A percentile compares a stretch with the other conserved stretches of the same genome.
Evolutionary conservation across 2,888 invertebrate genomes (phyloP).

Genomic region (Exephanes ischioxanthus): DNA sequence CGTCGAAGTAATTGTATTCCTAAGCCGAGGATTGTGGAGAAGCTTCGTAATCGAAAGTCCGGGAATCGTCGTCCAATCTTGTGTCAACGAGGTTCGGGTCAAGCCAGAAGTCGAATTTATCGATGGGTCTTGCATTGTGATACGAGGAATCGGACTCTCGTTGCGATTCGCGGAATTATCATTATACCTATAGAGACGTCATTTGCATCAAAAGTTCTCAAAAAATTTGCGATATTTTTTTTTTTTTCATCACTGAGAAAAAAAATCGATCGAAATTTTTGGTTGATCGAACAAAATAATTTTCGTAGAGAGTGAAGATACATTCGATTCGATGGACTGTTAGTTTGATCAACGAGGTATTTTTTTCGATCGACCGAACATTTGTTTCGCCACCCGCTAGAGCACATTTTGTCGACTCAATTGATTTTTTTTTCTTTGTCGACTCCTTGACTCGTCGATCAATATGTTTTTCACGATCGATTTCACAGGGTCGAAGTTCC

Average conservation of each 20-base stretch:
- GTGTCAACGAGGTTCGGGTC: slow-evolving; percentile 35
- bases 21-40: not conserved
- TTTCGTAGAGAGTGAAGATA: too few relatives aligned
- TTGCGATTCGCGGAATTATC: not conserved
- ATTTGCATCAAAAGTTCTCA: not conserved
- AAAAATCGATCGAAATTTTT: too few relatives aligned
- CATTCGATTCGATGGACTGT: too few relatives aligned
- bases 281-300: too few relatives aligned
- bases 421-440: too few relatives aligned
- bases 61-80: slow-evolving; percentile 46
- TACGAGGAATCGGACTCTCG: slow-evolving; percentile 14
- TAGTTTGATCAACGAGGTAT: too few relatives aligned
- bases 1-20: not conserved
- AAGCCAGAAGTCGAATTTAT: slow-evolving; percentile 52
- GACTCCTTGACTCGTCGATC: not conserved
- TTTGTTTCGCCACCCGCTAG: too few relatives aligned
- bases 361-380: too few relatives aligned
- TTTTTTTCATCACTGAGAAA: not conserved
- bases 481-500: not conserved
- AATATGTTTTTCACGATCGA: not conserved
- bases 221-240: not conserved
- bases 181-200: slow-evolving; percentile 7
- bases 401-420: too few relatives aligned
- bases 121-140: slow-evolving; percentile 30
- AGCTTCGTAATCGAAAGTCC: slow-evolving; percentile 26